These are phyloP conservation scores for Tubulanus polymorphus DNA, from an alignment of 2,888 invertebrate species.

Conservation along the genomic window DNA sequence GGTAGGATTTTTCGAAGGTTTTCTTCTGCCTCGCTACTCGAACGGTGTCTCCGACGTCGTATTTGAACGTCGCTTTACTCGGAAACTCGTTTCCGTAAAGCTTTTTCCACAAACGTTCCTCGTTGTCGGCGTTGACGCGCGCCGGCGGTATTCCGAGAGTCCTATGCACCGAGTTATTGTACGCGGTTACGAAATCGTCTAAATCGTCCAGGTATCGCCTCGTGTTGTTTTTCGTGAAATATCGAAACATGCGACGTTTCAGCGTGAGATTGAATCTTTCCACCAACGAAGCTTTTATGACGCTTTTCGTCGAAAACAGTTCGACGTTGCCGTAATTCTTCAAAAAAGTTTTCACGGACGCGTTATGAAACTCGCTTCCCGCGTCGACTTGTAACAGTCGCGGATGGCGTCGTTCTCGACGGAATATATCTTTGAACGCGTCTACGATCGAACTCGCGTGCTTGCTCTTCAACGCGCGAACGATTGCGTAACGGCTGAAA, in stretches of 20 bases:
- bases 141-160: not conserved
- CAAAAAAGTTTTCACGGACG: not conserved
- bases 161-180: not conserved
- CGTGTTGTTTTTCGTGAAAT: not conserved
- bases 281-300: not conserved
- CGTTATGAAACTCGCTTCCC: not conserved
- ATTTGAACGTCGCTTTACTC: too few species aligned
- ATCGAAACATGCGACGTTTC: not conserved
- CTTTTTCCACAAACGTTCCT: not conserved
- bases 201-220: not conserved
- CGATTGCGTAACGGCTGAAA: not conserved
- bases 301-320: not conserved
- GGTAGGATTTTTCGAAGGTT: not conserved
- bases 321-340: not conserved
- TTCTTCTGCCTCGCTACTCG: not conserved
- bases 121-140: not conserved
- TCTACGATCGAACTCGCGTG: not conserved
- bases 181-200: not conserved
- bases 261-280: not conserved
- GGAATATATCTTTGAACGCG: not conserved
- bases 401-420: not conserved
- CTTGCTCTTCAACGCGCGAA: not conserved
- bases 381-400: not conserved
- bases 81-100: not conserved
- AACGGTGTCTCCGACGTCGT: not conserved